phyloP scores from a whole-genome alignment of 2,113 vertebrate genomes.

The Megaceryle maxima region DNA sequence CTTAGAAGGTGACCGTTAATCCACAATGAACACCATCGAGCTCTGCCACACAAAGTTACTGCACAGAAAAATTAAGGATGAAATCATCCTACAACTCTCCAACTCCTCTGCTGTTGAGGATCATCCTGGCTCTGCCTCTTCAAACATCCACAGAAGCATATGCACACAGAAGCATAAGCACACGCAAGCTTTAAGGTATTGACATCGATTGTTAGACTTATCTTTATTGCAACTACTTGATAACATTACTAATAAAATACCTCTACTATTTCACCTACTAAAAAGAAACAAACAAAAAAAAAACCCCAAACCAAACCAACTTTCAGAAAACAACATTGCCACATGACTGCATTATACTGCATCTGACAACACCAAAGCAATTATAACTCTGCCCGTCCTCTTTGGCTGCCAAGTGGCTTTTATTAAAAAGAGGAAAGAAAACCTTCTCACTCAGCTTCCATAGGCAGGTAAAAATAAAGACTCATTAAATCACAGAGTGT shows the following conservation, averaged over 20 bases:
- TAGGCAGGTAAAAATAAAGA: neutral
- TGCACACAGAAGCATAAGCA: neutral
- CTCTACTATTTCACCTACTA: neutral
- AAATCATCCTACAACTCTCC: neutral
- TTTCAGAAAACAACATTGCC: neutral
- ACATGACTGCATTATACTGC: neutral
- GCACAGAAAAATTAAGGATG: neutral
- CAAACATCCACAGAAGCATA: neutral
- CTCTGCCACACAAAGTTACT: neutral
- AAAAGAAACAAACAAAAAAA: neutral
- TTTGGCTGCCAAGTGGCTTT: neutral
- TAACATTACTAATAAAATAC: neutral
- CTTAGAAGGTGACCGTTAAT: neutral
- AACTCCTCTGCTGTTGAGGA: neutral
- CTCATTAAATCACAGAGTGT: neutral
- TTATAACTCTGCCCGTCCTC: neutral
- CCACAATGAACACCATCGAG: neutral
- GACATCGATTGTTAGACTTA: neutral
- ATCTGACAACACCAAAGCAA: neutral
- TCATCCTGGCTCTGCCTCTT: neutral
- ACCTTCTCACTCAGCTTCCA: neutral
- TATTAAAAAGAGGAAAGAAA: neutral
- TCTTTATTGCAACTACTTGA: conserved; percentile 3
- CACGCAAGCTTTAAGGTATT: neutral
- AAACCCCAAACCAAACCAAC: no score